These are phyloP conservation scores for Pterois miles DNA, from an alignment of 2,797 vertebrate species.

Conservation along the genomic window DNA sequence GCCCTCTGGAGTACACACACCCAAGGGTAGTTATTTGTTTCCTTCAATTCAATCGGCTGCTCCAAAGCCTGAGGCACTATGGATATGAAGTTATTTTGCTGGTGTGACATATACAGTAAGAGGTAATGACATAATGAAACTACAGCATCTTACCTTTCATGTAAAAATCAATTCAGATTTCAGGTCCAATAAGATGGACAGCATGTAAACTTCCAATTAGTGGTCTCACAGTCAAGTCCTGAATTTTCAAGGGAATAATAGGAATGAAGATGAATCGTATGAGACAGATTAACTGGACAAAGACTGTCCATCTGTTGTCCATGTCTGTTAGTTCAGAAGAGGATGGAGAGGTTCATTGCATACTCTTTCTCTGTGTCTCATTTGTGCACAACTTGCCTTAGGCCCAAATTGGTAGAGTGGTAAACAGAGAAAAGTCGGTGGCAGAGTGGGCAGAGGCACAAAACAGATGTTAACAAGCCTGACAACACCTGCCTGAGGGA, in stretches of 20 bases:
- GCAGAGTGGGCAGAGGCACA: constrained; percentile 12
- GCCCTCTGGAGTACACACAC: background rate
- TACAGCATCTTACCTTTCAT: constrained; percentile 35
- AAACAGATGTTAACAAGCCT: constrained; percentile 48
- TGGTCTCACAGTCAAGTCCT: background rate
- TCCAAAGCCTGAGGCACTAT: constrained; percentile 19
- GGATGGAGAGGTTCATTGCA: background rate
- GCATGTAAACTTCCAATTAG: constrained; percentile 15
- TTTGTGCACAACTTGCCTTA: background rate
- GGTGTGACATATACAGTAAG: constrained; percentile 18
- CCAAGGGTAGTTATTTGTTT: constrained; percentile 34
- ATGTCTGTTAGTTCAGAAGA: background rate
- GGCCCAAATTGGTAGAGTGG: constrained; percentile 4
- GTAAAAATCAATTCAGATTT: constrained; percentile 48
- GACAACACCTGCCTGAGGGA: constrained; percentile 13
- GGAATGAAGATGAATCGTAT: background rate
- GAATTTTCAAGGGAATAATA: background rate
- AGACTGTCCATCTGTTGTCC: background rate
- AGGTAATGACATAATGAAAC: constrained; percentile 40
- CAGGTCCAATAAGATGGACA: constrained; percentile 15
- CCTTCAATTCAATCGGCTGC: constrained; percentile 34
- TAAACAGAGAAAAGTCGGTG: constrained; percentile 12
- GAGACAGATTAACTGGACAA: background rate
- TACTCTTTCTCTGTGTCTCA: background rate
- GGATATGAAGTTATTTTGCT: constrained; percentile 43